phyloP scores from a whole-genome alignment of 2,797 vertebrate species.

The Toxotes lorentzi region DNA sequence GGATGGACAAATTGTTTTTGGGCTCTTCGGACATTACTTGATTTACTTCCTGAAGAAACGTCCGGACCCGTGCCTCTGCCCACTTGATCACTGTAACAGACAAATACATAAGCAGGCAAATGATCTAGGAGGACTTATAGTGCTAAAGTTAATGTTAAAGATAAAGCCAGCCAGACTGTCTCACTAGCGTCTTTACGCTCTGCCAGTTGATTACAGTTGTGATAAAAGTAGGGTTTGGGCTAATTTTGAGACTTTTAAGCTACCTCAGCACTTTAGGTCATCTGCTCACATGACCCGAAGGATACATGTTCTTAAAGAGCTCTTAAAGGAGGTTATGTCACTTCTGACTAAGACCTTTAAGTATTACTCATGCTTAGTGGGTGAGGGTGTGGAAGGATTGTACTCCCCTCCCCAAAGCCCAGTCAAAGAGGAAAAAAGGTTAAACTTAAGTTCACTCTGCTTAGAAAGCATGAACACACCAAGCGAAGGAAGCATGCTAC shows the following conservation, averaged over 20 bases:
- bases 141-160: slow-evolving; percentile 21
- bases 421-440: slow-evolving; percentile 38
- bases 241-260: slow-evolving; percentile 52
- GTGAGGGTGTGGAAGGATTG: slow-evolving; percentile 13
- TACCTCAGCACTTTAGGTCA: slow-evolving; percentile 47
- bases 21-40: slow-evolving; percentile 45
- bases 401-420: not conserved
- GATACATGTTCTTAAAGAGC: slow-evolving; percentile 36
- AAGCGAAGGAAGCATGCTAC: slow-evolving; percentile 21
- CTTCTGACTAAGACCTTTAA: slow-evolving; percentile 52
- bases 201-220: slow-evolving; percentile 40
- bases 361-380: slow-evolving; percentile 30
- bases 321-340: slow-evolving; percentile 57
- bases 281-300: slow-evolving; percentile 44
- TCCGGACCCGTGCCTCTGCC: slow-evolving; percentile 24
- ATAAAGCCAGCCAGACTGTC: slow-evolving; percentile 46
- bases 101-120: slow-evolving; percentile 33
- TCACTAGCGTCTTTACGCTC: slow-evolving; percentile 22
- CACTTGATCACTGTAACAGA: slow-evolving; percentile 67
- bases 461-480: slow-evolving; percentile 32
- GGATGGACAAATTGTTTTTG: slow-evolving; percentile 46
- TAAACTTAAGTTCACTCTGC: slow-evolving; percentile 37
- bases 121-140: not conserved
- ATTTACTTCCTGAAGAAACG: slow-evolving; percentile 54
- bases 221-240: slow-evolving; percentile 56